phyloP scores from a whole-genome alignment of 2,797 vertebrate genomes.

The Xenopus petersii region DNA sequence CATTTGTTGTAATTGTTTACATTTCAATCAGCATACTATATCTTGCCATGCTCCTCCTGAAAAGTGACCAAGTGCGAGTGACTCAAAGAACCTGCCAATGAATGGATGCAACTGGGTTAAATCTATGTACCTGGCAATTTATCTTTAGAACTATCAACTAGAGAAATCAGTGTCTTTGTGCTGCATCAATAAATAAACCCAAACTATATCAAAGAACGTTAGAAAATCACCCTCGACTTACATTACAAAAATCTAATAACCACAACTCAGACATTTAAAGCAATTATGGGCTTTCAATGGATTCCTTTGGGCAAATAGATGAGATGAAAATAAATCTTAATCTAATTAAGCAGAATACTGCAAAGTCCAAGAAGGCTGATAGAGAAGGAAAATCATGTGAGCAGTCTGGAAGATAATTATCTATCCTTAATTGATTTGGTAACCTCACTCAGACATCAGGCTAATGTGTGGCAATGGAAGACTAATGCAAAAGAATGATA shows the following conservation, averaged over 20 bases:
- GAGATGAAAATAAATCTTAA: background rate
- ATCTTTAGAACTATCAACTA: too few species aligned
- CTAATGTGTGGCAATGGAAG: background rate
- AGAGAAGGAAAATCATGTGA: background rate
- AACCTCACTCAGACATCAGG: background rate
- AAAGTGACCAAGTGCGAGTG: too few species aligned
- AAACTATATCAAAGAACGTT: background rate
- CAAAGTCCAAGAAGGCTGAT: background rate
- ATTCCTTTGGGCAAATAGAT: slow-evolving; percentile 1
- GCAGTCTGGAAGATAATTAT: background rate
- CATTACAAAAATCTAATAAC: background rate
- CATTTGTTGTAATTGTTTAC: too few species aligned
- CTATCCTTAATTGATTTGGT: background rate
- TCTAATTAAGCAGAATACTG: background rate
- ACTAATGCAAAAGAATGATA: background rate
- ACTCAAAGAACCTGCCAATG: too few species aligned
- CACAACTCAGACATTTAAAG: background rate
- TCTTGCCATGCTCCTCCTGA: too few species aligned
- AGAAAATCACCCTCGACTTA: background rate
- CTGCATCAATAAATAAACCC: too few species aligned
- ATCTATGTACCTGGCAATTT: too few species aligned
- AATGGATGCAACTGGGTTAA: too few species aligned
- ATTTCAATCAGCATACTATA: too few species aligned
- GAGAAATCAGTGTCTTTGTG: too few species aligned
- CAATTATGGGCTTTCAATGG: background rate